Base-by-base conservation (phyloP, 2,113 vertebrate species). In the Atrichornis clamosus region DNA sequence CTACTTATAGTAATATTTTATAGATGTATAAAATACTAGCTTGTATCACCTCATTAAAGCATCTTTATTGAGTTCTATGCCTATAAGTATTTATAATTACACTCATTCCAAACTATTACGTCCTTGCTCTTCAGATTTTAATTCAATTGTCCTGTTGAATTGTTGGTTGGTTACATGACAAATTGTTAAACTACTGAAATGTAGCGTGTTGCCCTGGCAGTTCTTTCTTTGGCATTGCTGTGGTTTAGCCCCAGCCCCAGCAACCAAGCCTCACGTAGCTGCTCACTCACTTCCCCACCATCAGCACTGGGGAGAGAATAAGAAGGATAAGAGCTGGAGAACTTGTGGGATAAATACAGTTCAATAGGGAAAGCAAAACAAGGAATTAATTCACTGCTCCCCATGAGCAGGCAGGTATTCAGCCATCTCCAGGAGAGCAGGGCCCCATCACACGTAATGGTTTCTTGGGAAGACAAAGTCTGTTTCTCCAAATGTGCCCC, bases 11-110 rank as follows among this genome's bases (percentile, higher is more conserved):
- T 77, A 81, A 37, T 70, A 49, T 50, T 74, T 84, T 63, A 37
- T 84, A 69, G 44, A 56, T 78, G 21, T 67, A 27, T 87, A 75
- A 95, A 91, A 26, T 63, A 64, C 0, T 15, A 82, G 30, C 33
- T 84, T 89, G 19, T 80, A 46, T 90, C 44, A 76, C 46, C 26
- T 50, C 56, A 67, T 95, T 93, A 28, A 90, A 94, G 35, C 39
- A 24, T 67, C 32, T 65, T 79, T 2, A n/a, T 87, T 73, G 63
- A 49, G 9, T 58, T 75, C 13, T 68, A 1, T 68, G 39, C 15
- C 52, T 72, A 0, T 11, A 72, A 39, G 10, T 87, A 82, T 90
- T 93, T 89, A 14, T 88, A 47, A 52, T 63, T 84, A 52, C 20
- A 67, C 4, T 92, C 22, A 42, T n/a, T 7, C 5, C n/a, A 39